Evolutionary conservation across 2,113 vertebrate genomes (phyloP).

Genomic region (Neomonachus schauinslandi): DNA sequence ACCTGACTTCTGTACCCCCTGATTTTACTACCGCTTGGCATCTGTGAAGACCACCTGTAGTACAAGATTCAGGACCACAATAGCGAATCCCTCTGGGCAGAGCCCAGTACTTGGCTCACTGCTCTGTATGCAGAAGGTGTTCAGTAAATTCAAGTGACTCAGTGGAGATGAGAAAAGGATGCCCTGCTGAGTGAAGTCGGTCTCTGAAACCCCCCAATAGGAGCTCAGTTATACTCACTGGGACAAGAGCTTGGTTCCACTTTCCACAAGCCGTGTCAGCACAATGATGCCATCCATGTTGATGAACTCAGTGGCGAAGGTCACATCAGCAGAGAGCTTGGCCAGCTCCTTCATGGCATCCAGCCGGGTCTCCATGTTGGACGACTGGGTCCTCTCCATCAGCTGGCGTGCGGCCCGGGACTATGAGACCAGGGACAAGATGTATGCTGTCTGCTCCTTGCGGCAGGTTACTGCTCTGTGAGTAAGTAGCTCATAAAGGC

Average conservation of each 20-base stretch:
- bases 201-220: not conserved
- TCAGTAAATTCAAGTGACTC: not conserved
- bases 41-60: not conserved
- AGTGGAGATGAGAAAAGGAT: not conserved
- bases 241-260: conserved; percentile 94
- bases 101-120: not conserved
- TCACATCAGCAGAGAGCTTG: conserved; percentile 96
- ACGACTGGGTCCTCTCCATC: conserved; percentile 96
- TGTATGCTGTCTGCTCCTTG: conserved; percentile 52
- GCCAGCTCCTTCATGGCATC: conserved; percentile 98
- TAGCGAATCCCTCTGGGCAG: not conserved
- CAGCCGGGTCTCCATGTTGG: conserved; percentile 94
- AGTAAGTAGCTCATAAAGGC: not conserved
- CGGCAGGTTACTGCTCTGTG: not conserved
- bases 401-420: conserved; percentile 97
- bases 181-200: accelerated
- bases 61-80: not conserved
- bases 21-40: not conserved
- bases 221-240: conserved; percentile 84
- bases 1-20: not conserved
- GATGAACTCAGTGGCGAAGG: conserved; percentile 98
- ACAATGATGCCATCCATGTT: conserved; percentile 98
- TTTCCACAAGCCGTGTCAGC: conserved; percentile 96
- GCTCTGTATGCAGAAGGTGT: not conserved
- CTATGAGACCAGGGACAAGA: conserved; percentile 82